A percentile compares a stretch with the other conserved stretches of the same genome.
Conservation (phyloP, 2,888 invertebrate genomes). For the Hecatera dysodea region DNA sequence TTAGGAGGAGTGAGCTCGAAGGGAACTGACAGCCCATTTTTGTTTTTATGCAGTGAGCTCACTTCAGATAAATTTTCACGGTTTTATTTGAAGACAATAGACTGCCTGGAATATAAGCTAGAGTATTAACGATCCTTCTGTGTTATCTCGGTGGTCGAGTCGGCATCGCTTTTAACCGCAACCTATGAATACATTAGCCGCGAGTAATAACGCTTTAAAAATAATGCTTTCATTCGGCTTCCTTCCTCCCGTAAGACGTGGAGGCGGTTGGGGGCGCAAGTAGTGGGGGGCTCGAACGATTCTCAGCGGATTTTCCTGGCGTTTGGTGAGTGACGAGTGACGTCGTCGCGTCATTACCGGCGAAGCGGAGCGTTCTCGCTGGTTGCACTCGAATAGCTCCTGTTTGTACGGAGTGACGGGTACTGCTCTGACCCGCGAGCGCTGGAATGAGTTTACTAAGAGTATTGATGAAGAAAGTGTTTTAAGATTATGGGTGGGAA, state of each 20-base stretch:
- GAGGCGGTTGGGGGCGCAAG: not conserved
- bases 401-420: not conserved
- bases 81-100: too few species aligned
- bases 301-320: constrained; percentile 42
- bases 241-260: constrained; percentile 14
- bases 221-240: constrained; percentile 65
- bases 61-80: too few species aligned
- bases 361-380: not conserved
- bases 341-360: constrained; percentile 13
- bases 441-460: not conserved
- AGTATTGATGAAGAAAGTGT: not conserved
- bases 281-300: constrained; percentile 2
- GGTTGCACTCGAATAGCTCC: constrained; percentile 11
- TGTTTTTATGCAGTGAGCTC: too few species aligned
- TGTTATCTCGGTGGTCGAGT: not conserved
- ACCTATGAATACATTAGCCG: constrained; percentile 75
- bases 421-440: constrained; percentile 5
- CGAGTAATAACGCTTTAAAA: constrained; percentile 68
- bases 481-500: not conserved
- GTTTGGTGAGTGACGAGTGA: constrained; percentile 24
- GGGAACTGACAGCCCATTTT: too few species aligned
- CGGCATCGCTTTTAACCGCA: constrained; percentile 43
- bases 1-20: too few species aligned
- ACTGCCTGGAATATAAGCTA: not conserved
- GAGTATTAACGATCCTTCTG: constrained; percentile 20